Conservation (phyloP, 1,140 invertebrate genomes). For the Drosophila paulistorum region DNA sequence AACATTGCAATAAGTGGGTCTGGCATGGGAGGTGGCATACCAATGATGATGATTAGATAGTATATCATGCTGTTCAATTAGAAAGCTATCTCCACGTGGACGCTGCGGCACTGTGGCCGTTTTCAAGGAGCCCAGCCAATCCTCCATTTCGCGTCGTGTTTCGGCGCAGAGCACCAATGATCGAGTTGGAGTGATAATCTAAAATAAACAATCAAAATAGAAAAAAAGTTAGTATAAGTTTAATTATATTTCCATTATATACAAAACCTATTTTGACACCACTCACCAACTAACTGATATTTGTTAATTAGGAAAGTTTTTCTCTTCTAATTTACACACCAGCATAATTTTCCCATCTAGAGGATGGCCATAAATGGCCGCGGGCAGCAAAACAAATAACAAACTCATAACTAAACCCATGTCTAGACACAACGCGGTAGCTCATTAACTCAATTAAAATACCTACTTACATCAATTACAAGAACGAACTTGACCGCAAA, state of each 20-base stretch:
- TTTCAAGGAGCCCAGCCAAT: constrained; percentile 92
- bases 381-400: neutral
- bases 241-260: neutral
- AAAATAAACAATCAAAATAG: constrained; percentile 43
- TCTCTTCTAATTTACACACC: neutral
- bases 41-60: constrained; percentile 95
- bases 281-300: no score
- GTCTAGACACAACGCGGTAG: constrained; percentile 1
- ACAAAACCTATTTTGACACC: neutral
- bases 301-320: constrained; percentile 4
- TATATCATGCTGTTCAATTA: constrained; percentile 86
- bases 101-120: constrained; percentile 88
- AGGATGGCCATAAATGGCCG: neutral
- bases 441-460: constrained; percentile 10
- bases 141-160: constrained; percentile 93
- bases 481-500: constrained; percentile 9
- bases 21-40: constrained; percentile 94
- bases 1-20: constrained; percentile 98
- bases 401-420: constrained; percentile 8
- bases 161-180: constrained; percentile 93
- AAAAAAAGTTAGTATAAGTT: neutral
- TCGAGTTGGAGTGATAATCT: constrained; percentile 94
- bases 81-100: constrained; percentile 84
- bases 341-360: neutral
- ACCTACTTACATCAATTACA: neutral